Base-by-base conservation (phyloP, 2,797 vertebrate species). In the Thunnus albacares region DNA sequence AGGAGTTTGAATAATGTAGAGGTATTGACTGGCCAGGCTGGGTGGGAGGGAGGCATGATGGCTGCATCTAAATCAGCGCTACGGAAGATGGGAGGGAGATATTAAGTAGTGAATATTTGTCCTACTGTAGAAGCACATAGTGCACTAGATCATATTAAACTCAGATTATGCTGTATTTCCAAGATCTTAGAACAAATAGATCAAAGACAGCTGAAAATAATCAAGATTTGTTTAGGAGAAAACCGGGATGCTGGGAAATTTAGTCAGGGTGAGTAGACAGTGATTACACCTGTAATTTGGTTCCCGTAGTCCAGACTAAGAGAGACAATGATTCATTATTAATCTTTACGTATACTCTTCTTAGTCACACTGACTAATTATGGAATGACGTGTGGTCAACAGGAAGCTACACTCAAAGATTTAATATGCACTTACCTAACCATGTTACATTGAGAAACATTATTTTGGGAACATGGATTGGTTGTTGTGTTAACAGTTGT, bases 1-100 rank as follows among this genome's bases (percentile, higher is more conserved):
- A 92, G 91, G 91, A 93, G 90, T 94, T 94, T 95, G 92, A 96
- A 96, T 96, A 95, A 95, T 95, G 93, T 91, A 95, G 89, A 89
- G 72, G 80, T 95, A 96, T 95, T 92, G 95, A 96, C 92, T 81
- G 76, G 83, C 80, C 71, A 79, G 80, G 65, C 69, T 80, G 86
- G 72, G 73, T 65, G 88, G 75, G 83, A 61, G 85, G 82, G 72
- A 82, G 71, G 75, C 75, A 78, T 83, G 80, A 90, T 85, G 79
- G 77, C 82, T 85, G 79, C 35, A 67, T 87, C 79, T 94, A 94
- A 95, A 94, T 93, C 91, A 94, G 81, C 51, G 77, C 88, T 80
- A 59, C 43, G 26, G 80, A 78, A 85, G 80, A 86, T 5, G 15
- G 75, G 70, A 65, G 33, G 81, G n/a, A 63, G 61, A 80, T 80